Conservation (phyloP, 2,113 vertebrate genomes). For the Corydoras maculifer region DNA sequence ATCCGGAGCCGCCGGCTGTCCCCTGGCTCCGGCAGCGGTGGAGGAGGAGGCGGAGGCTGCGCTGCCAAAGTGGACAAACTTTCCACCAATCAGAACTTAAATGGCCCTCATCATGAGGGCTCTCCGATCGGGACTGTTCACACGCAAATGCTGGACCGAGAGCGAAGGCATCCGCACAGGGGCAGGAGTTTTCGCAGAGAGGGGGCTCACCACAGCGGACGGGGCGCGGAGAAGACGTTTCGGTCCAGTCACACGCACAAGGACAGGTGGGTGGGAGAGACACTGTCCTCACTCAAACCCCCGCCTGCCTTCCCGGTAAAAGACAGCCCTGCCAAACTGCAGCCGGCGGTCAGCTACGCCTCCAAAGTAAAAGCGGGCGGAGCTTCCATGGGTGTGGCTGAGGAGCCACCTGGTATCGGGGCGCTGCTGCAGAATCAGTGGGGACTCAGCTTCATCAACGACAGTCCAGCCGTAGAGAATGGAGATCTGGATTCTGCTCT, state of each 20-base stretch:
- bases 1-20: conserved; percentile 75
- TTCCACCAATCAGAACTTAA: conserved; percentile 44
- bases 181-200: conserved; percentile 56
- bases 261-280: conserved; percentile 65
- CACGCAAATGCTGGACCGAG: conserved; percentile 51
- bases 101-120: conserved; percentile 15
- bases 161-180: conserved; percentile 57
- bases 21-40: conserved; percentile 63
- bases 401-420: conserved; percentile 67
- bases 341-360: conserved; percentile 77
- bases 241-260: conserved; percentile 50
- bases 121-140: conserved; percentile 38
- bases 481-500: neutral
- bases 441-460: conserved; percentile 78
- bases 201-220: conserved; percentile 37
- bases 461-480: conserved; percentile 42
- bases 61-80: conserved; percentile 49
- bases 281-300: conserved; percentile 71
- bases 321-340: conserved; percentile 77
- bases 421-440: conserved; percentile 78
- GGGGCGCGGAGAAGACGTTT: conserved; percentile 45
- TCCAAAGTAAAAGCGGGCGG: conserved; percentile 77
- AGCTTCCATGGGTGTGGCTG: conserved; percentile 47
- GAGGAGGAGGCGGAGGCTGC: conserved; percentile 63
- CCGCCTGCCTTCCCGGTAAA: conserved; percentile 76